Evolutionary conservation across 2,797 vertebrate genomes (phyloP), one percentile per base, ranked within the genome.

Genomic region (Taeniopygia guttata): DNA sequence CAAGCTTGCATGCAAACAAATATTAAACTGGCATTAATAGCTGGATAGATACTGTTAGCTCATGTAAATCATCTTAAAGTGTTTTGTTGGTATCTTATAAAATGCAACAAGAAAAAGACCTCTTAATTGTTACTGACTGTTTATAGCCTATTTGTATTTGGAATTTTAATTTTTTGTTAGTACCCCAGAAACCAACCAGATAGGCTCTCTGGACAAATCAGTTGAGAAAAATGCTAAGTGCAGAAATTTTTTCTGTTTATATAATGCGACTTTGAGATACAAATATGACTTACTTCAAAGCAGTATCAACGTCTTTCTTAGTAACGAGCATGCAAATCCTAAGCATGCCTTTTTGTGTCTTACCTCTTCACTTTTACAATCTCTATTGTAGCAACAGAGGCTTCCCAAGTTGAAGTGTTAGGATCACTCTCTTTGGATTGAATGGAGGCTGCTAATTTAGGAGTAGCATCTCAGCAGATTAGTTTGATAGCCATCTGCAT

Each of bases 401-500:
- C 51, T 86, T 91, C 78, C 15, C 19, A 85, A 60, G 19, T 12
- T 72, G 60, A 66, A 93, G 67, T 80, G n/a, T 78, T 88, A 8
- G 38, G 56, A 89, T 84, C 1, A 0, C 43, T 89, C 51, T 75
- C 14, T 85, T 90, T 60, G 40, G n/a, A 75, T 93, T 1, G 10
- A 62, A 62, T 0, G 0, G 40, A 81, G 94, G 84, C 69, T 90
- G 54, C 69, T 88, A 81, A 75, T 84, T 88, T 77, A 54, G 56
- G 56, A 92, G 54, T 70, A 87, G 46, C 30, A 64, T 90, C 27
- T 89, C 75, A 32, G n/a, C 86, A 80, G 84, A 82, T 91, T 69
- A 58, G 92, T 92, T 93, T 84, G 69, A 66, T 94, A 91, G 62
- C 76, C 51, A 51, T 92, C 75, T 95, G 60, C 67, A 32, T 68